These are phyloP conservation scores for Halcyon leucocephala DNA, from an alignment of 2,797 vertebrate genomes.

Conservation along the genomic window DNA sequence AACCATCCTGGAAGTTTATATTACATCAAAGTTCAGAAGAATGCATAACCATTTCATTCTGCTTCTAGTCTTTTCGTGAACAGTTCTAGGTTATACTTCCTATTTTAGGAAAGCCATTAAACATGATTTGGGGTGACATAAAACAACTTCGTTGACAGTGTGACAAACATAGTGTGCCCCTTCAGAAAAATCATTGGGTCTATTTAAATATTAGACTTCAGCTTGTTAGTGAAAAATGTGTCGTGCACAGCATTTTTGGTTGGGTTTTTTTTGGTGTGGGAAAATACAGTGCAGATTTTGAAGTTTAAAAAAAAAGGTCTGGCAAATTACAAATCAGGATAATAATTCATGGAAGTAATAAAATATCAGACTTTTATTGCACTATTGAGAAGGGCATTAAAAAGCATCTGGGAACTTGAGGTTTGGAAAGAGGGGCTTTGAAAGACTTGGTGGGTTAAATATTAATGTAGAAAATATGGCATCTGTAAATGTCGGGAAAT, in stretches of 20 bases:
- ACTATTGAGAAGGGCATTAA: slow-evolving; percentile 81
- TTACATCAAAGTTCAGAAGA: slow-evolving; percentile 51
- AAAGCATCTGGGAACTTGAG: slow-evolving; percentile 79
- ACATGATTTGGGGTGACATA: slow-evolving; percentile 39
- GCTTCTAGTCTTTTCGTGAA: slow-evolving; percentile 17
- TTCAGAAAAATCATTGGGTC: slow-evolving; percentile 61
- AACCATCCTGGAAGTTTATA: slow-evolving; percentile 54
- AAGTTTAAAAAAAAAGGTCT: slow-evolving; percentile 74
- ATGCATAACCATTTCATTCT: slow-evolving; percentile 38
- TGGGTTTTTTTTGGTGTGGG: slow-evolving; percentile 39
- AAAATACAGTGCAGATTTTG: slow-evolving; percentile 77
- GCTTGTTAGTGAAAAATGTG: slow-evolving; percentile 70
- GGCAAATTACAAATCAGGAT: slow-evolving; percentile 80
- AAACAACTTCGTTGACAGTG: slow-evolving; percentile 50
- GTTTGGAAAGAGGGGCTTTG: slow-evolving; percentile 75
- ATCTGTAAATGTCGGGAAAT: slow-evolving; percentile 75
- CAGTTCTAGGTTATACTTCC: slow-evolving; percentile 35
- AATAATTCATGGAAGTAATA: slow-evolving; percentile 83
- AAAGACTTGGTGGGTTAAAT: slow-evolving; percentile 81
- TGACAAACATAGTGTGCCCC: slow-evolving; percentile 36
- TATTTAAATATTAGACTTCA: slow-evolving; percentile 74
- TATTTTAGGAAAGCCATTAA: slow-evolving; percentile 64
- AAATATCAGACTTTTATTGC: slow-evolving; percentile 82
- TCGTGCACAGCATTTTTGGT: background rate
- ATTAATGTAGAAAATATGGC: slow-evolving; percentile 83